Evolutionary conservation across 37 sponge, comb jelly and placozoan species (phyloP).

Genomic region (Lycopodina hypogea): DNA sequence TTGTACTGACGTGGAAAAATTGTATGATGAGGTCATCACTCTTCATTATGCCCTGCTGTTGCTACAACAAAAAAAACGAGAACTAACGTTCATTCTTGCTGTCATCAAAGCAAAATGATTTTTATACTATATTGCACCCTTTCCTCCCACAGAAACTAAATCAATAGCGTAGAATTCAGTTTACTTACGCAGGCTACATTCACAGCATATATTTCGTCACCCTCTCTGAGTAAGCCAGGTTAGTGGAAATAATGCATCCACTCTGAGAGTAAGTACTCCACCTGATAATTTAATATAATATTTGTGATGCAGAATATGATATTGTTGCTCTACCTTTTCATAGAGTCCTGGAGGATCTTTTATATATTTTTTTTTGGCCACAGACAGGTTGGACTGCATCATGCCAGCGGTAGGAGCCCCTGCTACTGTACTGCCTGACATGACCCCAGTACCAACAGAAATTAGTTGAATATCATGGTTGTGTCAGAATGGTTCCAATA

Average conservation of each 20-base stretch:
- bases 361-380: constrained; percentile 33
- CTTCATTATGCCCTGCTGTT: constrained; percentile 94
- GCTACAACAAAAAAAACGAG: constrained; percentile 44
- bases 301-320: background rate
- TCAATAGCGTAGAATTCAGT: too few species aligned
- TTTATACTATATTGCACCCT: background rate
- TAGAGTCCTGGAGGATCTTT: constrained; percentile 93
- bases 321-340: constrained; percentile 66
- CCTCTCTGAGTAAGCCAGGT: constrained; percentile 80
- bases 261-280: constrained; percentile 92
- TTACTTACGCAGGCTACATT: constrained; percentile 76
- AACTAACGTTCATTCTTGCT: background rate
- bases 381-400: background rate
- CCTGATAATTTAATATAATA: constrained; percentile 28
- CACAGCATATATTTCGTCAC: constrained; percentile 85
- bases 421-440: background rate
- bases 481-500: constrained; percentile 72
- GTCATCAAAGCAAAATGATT: too few species aligned
- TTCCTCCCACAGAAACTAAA: too few species aligned
- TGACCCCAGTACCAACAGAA: constrained; percentile 6
- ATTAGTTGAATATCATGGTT: constrained; percentile 52
- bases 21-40: constrained; percentile 89
- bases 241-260: constrained; percentile 94
- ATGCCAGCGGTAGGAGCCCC: constrained; percentile 30
- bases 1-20: constrained; percentile 91